Evolutionary conservation across 2,888 invertebrate genomes (phyloP).

Genomic region (Drosophila longiperda): DNA sequence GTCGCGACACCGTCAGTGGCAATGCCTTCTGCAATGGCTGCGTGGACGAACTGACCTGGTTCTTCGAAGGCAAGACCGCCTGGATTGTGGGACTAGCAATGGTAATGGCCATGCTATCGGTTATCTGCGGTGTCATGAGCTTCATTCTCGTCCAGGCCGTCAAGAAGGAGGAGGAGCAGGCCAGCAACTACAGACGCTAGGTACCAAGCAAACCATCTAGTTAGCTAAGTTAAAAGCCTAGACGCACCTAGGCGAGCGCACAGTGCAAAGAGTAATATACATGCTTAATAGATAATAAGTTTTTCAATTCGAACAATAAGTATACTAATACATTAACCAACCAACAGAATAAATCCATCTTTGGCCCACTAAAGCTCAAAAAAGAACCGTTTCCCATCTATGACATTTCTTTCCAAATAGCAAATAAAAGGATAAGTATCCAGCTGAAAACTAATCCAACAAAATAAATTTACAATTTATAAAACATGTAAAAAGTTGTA

Average conservation of each 20-base stretch:
- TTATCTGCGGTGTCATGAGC: conserved; percentile 90
- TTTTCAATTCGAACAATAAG: conserved; percentile 66
- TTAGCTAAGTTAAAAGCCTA: conserved; percentile 50
- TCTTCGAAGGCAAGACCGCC: conserved; percentile 92
- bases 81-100: conserved; percentile 94
- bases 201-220: conserved; percentile 12
- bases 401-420: neutral
- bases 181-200: conserved; percentile 68
- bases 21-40: conserved; percentile 96
- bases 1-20: conserved; percentile 94
- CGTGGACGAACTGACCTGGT: conserved; percentile 95
- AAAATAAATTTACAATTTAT: neutral
- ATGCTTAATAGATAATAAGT: conserved; percentile 84
- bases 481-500: neutral
- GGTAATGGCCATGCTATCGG: conserved; percentile 91
- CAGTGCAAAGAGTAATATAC: conserved; percentile 45
- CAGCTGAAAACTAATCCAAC: neutral
- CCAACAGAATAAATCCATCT: conserved; percentile 35
- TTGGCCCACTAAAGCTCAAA: conserved; percentile 20
- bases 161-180: conserved; percentile 89
- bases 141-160: conserved; percentile 90
- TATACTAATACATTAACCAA: conserved; percentile 37
- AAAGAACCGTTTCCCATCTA: neutral
- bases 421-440: neutral
- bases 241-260: conserved; percentile 22